A percentile compares a stretch with the other conserved stretches of the same genome.
These are phyloP conservation scores for Oedothorax gibbosus DNA, from an alignment of 1,140 invertebrate species.

Conservation along the genomic window DNA sequence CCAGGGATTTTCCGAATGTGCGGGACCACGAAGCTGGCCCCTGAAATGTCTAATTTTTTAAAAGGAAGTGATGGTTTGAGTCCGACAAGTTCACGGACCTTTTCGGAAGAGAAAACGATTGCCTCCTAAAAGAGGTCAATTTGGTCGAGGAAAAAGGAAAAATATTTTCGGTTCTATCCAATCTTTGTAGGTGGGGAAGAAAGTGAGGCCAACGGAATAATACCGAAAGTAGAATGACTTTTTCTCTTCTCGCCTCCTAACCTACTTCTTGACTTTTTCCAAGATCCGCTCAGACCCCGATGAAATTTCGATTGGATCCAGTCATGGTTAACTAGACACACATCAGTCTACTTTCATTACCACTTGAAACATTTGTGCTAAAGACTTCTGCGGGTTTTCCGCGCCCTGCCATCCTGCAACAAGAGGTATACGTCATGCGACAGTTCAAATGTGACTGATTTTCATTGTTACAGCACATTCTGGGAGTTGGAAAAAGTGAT, in stretches of 20 bases:
- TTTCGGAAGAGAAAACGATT: conserved; percentile 30
- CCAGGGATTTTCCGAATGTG: neutral
- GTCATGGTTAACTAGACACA: conserved; percentile 46
- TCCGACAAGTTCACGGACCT: conserved; percentile 56
- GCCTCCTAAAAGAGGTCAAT: conserved; percentile 44
- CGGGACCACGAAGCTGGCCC: conserved; percentile 16
- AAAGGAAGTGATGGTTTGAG: conserved; percentile 23
- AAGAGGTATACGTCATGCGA: no score
- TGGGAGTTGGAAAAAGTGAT: no score
- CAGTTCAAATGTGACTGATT: no score
- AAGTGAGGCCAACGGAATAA: conserved; percentile 51
- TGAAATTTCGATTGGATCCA: conserved; percentile 44
- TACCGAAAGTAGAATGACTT: conserved; percentile 46
- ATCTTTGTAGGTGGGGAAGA: conserved; percentile 42
- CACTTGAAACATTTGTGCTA: conserved; percentile 13
- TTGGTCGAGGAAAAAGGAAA: conserved; percentile 53
- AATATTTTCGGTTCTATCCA: conserved; percentile 50
- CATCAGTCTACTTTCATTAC: conserved; percentile 26
- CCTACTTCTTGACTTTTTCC: conserved; percentile 29
- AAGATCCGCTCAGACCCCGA: conserved; percentile 34
- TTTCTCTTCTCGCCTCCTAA: conserved; percentile 53
- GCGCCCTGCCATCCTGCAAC: no score
- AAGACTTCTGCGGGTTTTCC: neutral
- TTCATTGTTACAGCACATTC: no score
- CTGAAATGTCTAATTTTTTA: conserved; percentile 9